Evolutionary conservation across 2,888 invertebrate species (phyloP).

Genomic region (Melanotus villosus): DNA sequence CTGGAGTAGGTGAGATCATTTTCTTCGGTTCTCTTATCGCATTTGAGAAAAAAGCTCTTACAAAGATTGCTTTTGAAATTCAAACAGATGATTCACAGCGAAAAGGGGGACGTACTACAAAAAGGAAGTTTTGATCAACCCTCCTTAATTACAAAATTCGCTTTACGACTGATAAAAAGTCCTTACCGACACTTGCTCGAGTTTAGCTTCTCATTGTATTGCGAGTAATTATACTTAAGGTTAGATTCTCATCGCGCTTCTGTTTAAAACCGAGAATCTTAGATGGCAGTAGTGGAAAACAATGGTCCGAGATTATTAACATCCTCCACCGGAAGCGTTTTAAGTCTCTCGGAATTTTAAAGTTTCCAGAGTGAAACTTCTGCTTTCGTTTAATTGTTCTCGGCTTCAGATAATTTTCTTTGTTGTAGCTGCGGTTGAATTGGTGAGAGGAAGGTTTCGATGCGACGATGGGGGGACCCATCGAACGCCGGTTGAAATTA

Average conservation of each 20-base stretch:
- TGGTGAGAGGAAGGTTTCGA: constrained; percentile 6
- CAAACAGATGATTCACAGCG: neutral
- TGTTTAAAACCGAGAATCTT: neutral
- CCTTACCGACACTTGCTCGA: neutral
- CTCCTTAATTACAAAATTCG: neutral
- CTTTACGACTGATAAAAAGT: neutral
- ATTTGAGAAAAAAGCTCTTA: constrained; percentile 12
- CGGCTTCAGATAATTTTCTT: constrained; percentile 11
- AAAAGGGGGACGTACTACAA: neutral
- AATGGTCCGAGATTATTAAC: neutral
- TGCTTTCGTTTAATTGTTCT: constrained; percentile 12
- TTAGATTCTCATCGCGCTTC: neutral
- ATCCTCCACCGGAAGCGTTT: neutral
- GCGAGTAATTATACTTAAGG: constrained; percentile 6
- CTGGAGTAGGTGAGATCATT: neutral
- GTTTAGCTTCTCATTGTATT: neutral
- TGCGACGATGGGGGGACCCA: constrained; percentile 9
- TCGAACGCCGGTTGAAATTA: constrained; percentile 18
- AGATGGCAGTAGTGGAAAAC: neutral
- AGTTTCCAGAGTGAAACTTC: too few relatives aligned
- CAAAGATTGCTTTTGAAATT: constrained; percentile 2
- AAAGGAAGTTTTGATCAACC: constrained; percentile 13
- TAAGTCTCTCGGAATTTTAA: constrained; percentile 2
- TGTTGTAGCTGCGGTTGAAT: constrained; percentile 6
- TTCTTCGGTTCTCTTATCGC: neutral